Base-by-base conservation (phyloP, 2,888 invertebrate species). In the Alitta virens region DNA sequence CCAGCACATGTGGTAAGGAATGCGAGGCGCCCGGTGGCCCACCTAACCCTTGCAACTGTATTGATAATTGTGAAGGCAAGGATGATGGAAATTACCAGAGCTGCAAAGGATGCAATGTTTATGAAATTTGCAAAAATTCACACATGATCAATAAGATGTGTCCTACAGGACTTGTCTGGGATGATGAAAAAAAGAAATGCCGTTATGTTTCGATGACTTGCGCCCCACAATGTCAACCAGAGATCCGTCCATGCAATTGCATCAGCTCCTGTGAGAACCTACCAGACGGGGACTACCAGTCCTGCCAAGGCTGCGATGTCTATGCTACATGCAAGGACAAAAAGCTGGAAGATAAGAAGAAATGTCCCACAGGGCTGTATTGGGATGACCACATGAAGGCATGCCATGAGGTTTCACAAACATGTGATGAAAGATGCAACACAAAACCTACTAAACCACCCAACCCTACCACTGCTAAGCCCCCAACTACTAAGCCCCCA, bases 101-200 rank as follows among this genome's bases (percentile, higher is more conserved):
- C 2, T 74, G 74, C 54, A 60, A 42, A 16, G 72, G 71, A 2
- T 74, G 74, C 59, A 61, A 67, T 42, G 64, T 65, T n/a, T 74
- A 69, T 53, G 60, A 67, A 1, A 72, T 71, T 12, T 74, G 74
- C 59, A 67, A 68, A 16, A 60, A 60, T 0, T 71, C 70, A 50
- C 69, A 69, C 0, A 50, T 66, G 16, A 49, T 49, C 18, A 49
- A 57, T 33, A 40, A 49, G n/a, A 27, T 49, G 21, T 57, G 57
- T 18, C 57, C 57, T 12, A 49, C 3, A n/a, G 12, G 21, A 5
- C 7, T 49, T 3, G 16, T 18, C 14, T 57, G 57, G 57, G 57
- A 57, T 24, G 50, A 57, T 33, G 23, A 16, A 1, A 43, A 49
- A 16, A 57, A 57, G 23, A 40, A 49, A 5, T 57, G 57, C 33